phyloP scores from a whole-genome alignment of 1,140 invertebrate genomes.

The Hypsibius dujardini region DNA sequence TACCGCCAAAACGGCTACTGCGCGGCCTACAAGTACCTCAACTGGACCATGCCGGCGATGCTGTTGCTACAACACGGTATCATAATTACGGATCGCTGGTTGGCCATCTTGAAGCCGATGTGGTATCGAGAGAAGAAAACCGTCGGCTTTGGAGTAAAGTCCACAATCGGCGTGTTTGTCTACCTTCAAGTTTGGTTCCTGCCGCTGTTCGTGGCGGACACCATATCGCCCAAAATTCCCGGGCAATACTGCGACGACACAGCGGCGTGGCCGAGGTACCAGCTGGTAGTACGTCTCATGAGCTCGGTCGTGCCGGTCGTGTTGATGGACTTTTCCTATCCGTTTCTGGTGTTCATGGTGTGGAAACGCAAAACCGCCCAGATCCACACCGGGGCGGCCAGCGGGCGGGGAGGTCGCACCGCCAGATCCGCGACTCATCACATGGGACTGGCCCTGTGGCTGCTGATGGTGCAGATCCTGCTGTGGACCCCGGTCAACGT shows the following conservation, averaged over 20 bases:
- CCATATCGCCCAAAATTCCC: neutral
- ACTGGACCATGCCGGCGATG: neutral
- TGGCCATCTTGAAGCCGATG: neutral
- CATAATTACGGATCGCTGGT: neutral
- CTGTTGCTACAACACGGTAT: neutral
- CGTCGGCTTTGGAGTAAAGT: neutral
- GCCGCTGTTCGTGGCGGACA: neutral
- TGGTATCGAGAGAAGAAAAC: neutral
- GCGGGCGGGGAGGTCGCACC: neutral
- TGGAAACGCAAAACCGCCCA: neutral
- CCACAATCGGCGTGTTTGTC: neutral
- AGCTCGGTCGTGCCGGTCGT: neutral
- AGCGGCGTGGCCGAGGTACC: neutral
- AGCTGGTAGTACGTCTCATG: neutral
- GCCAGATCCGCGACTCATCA: neutral
- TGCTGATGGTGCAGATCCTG: neutral
- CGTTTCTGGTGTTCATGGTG: neutral
- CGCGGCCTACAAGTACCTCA: neutral
- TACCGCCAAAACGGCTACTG: neutral
- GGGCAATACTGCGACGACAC: constrained; percentile 5
- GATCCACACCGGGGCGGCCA: neutral
- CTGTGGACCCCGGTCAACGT: constrained; percentile 3
- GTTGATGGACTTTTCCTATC: neutral
- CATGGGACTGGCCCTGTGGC: neutral
- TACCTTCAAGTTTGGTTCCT: neutral